phyloP scores from a whole-genome alignment of 2,888 invertebrate genomes.

The Mimas tiliae region DNA sequence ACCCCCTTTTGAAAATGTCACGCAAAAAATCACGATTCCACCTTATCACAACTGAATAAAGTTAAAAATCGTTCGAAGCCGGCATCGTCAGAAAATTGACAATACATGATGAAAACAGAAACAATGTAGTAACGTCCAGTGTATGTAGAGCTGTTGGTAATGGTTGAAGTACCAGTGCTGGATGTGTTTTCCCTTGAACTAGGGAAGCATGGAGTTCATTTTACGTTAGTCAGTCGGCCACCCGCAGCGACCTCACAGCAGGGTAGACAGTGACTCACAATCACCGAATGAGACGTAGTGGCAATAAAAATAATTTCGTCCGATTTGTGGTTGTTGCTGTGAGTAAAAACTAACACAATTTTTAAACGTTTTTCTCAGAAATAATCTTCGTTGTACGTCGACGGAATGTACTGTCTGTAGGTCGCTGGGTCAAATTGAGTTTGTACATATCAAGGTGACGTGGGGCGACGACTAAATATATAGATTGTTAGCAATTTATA shows the following conservation, averaged over 20 bases:
- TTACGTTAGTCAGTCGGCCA: constrained; percentile 14
- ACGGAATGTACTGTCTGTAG: background rate
- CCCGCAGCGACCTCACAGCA: constrained; percentile 30
- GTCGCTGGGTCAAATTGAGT: background rate
- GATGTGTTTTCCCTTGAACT: background rate
- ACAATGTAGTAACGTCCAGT: constrained; percentile 55
- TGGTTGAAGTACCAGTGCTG: constrained; percentile 32
- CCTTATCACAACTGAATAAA: constrained; percentile 37
- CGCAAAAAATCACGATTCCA: constrained; percentile 29
- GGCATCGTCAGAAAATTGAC: constrained; percentile 45
- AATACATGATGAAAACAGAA: constrained; percentile 57
- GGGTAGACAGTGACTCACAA: constrained; percentile 62
- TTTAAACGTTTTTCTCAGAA: constrained; percentile 13
- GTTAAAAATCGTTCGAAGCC: constrained; percentile 35
- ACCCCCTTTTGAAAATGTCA: constrained; percentile 43
- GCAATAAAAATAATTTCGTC: constrained; percentile 28
- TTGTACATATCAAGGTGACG: background rate
- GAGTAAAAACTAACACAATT: constrained; percentile 7
- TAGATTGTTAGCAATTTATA: background rate
- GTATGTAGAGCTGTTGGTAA: constrained; percentile 45
- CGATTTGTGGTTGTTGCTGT: constrained; percentile 17
- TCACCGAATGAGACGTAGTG: constrained; percentile 21
- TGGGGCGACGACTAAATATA: background rate
- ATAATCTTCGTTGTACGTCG: background rate
- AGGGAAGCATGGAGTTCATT: constrained; percentile 20